These are phyloP conservation scores for Sitophilus oryzae DNA, from an alignment of 1,140 invertebrate species.

Conservation along the genomic window DNA sequence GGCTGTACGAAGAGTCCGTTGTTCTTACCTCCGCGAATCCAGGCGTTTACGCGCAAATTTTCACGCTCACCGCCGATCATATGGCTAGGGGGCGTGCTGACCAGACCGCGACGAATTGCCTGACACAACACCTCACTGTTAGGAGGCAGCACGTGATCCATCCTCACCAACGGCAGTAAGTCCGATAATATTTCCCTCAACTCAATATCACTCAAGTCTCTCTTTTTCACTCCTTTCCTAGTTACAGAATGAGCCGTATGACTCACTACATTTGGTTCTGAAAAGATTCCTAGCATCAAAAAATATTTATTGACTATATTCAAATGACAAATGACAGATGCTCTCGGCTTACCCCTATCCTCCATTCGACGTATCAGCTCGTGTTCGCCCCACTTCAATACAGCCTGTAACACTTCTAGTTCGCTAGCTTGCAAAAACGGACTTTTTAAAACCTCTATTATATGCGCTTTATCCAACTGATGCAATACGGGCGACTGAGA, in stretches of 20 bases:
- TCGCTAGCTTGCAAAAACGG: conserved; percentile 90
- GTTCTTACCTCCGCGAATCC: conserved; percentile 73
- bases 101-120: conserved; percentile 76
- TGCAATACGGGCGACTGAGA: conserved; percentile 65
- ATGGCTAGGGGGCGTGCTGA: conserved; percentile 78
- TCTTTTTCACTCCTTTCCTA: conserved; percentile 76
- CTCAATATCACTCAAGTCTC: conserved; percentile 81
- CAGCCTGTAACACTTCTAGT: conserved; percentile 77
- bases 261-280: conserved; percentile 85
- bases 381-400: conserved; percentile 88
- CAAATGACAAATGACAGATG: too few relatives aligned
- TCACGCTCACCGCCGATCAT: conserved; percentile 73
- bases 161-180: conserved; percentile 73
- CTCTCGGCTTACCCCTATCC: conserved; percentile 67
- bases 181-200: conserved; percentile 80
- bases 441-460: conserved; percentile 75
- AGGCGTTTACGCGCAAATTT: conserved; percentile 72
- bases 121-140: conserved; percentile 74
- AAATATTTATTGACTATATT: conserved; percentile 1
- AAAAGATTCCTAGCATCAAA: conserved; percentile 24
- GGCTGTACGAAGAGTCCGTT: conserved; percentile 80
- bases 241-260: conserved; percentile 87
- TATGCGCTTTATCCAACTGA: conserved; percentile 73
- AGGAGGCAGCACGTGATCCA: conserved; percentile 83
- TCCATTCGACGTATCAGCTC: conserved; percentile 76